Conservation (phyloP, 2,888 invertebrate genomes). For the Cheiracanthium punctorium region DNA sequence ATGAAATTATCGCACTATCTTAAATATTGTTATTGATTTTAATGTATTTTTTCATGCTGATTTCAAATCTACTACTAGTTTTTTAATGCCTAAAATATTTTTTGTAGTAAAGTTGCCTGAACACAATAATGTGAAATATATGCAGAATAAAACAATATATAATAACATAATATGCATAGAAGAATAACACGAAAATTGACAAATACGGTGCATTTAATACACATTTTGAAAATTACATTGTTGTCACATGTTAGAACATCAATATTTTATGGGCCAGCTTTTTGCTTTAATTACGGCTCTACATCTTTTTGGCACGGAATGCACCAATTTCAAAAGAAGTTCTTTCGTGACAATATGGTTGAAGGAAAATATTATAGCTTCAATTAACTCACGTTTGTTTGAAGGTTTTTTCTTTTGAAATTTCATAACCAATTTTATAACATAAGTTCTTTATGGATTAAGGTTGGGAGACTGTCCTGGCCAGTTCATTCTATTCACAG, state of each 20-base stretch:
- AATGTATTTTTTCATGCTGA: not conserved
- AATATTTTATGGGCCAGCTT: not conserved
- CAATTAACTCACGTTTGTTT: not conserved
- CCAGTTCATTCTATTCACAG: not conserved
- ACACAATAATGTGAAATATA: not conserved
- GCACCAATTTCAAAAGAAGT: not conserved
- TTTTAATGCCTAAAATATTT: slow-evolving; percentile 74
- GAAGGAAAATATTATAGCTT: slow-evolving; percentile 12
- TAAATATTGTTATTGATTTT: slow-evolving; percentile 6
- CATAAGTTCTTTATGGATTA: not conserved
- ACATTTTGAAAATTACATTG: slow-evolving; percentile 14
- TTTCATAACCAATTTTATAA: not conserved
- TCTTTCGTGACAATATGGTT: slow-evolving; percentile 13
- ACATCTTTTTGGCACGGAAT: not conserved
- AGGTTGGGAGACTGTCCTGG: not conserved
- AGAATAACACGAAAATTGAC: too few relatives aligned
- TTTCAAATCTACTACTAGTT: not conserved
- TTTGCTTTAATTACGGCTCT: not conserved
- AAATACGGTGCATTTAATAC: not conserved
- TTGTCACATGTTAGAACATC: not conserved
- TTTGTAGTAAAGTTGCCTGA: too few relatives aligned
- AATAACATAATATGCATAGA: too few relatives aligned
- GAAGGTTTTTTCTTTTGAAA: not conserved
- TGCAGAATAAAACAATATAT: not conserved
- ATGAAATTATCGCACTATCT: slow-evolving; percentile 9